These are phyloP conservation scores for Oryzias melastigma DNA, from an alignment of 2,113 vertebrate genomes.

Conservation along the genomic window DNA sequence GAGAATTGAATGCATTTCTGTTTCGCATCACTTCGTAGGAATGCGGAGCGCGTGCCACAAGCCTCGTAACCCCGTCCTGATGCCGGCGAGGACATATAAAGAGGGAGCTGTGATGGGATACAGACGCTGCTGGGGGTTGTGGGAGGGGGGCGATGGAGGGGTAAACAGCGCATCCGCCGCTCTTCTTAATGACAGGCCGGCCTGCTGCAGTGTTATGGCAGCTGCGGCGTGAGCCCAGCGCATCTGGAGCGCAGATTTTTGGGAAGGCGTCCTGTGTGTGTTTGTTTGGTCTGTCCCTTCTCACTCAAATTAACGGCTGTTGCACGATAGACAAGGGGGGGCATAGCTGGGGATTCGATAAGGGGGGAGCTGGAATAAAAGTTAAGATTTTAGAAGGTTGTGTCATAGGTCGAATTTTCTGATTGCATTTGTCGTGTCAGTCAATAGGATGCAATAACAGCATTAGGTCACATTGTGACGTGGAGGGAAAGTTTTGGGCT, in stretches of 20 bases:
- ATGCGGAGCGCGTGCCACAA: constrained; percentile 73
- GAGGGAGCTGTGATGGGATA: constrained; percentile 72
- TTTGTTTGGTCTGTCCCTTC: constrained; percentile 65
- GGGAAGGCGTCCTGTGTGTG: constrained; percentile 46
- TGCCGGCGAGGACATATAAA: constrained; percentile 73
- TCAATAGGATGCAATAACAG: background rate
- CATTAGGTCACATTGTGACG: background rate
- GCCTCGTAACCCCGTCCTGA: constrained; percentile 69
- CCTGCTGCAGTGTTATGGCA: constrained; percentile 59
- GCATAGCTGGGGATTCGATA: constrained; percentile 38
- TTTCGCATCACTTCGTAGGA: constrained; percentile 74
- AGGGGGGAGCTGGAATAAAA: constrained; percentile 14
- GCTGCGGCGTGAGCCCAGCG: constrained; percentile 57
- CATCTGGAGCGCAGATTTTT: constrained; percentile 69
- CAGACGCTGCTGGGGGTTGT: constrained; percentile 72
- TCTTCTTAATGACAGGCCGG: constrained; percentile 56
- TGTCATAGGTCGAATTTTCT: constrained; percentile 19
- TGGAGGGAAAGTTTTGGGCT: background rate
- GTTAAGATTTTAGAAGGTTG: constrained; percentile 37
- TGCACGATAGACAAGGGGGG: constrained; percentile 64
- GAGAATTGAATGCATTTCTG: constrained; percentile 77
- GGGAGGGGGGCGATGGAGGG: constrained; percentile 14
- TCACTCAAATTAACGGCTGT: constrained; percentile 50
- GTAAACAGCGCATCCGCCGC: constrained; percentile 51
- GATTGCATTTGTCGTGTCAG: constrained; percentile 7